These are phyloP conservation scores for Pemphredon lugubris DNA, from an alignment of 2,888 invertebrate genomes.

Conservation along the genomic window DNA sequence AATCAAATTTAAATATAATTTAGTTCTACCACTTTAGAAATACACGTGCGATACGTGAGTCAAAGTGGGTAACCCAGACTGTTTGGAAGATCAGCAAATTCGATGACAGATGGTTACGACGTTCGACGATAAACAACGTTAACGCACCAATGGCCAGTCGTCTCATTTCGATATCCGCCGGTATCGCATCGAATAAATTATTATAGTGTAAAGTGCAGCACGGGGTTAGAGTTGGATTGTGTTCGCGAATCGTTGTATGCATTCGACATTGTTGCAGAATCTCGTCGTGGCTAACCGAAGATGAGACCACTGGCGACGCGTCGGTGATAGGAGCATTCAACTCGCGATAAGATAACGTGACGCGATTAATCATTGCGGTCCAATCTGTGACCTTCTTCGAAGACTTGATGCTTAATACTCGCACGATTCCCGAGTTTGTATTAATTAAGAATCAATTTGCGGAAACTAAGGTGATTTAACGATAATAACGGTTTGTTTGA, in stretches of 20 bases:
- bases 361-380: slow-evolving; percentile 50
- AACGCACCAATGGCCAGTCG: slow-evolving; percentile 16
- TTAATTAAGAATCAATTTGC: no score
- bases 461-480: no score
- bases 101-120: no score
- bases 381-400: slow-evolving; percentile 38
- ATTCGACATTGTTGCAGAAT: slow-evolving; percentile 18
- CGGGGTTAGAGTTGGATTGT: background rate
- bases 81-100: no score
- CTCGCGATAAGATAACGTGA: slow-evolving; percentile 58
- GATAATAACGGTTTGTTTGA: no score
- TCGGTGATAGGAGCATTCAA: slow-evolving; percentile 53
- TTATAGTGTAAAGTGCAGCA: slow-evolving; percentile 4
- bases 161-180: slow-evolving; percentile 18
- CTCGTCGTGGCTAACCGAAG: slow-evolving; percentile 6
- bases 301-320: slow-evolving; percentile 27
- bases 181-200: slow-evolving; percentile 31
- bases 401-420: background rate
- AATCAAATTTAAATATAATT: no score
- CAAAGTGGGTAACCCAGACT: no score
- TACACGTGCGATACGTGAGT: no score
- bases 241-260: slow-evolving; percentile 4
- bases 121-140: no score
- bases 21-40: no score
- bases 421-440: background rate